These are phyloP conservation scores for Pheosia gnoma DNA, from an alignment of 2,888 invertebrate species.

Conservation along the genomic window DNA sequence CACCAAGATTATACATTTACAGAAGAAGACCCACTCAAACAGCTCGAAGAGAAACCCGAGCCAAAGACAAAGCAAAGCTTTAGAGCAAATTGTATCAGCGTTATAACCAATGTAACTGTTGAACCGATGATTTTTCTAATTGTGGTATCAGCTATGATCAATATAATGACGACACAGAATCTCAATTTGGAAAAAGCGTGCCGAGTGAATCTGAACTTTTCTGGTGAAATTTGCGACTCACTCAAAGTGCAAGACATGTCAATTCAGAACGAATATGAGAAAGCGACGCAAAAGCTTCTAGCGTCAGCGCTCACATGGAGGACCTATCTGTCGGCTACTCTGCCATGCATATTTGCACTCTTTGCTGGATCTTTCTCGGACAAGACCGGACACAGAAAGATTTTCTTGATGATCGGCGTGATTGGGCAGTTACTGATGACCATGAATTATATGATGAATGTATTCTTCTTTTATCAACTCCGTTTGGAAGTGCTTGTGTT, in stretches of 20 bases:
- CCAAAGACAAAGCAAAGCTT: neutral
- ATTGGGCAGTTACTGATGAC: conserved; percentile 88
- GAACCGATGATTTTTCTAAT: conserved; percentile 46
- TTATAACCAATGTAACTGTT: conserved; percentile 36
- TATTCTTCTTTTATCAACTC: conserved; percentile 87
- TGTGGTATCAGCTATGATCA: conserved; percentile 57
- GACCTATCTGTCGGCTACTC: conserved; percentile 88
- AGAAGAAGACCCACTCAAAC: conserved; percentile 35
- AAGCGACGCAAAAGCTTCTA: conserved; percentile 85
- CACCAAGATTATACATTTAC: conserved; percentile 16
- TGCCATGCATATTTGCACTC: conserved; percentile 88
- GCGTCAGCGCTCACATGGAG: conserved; percentile 90
- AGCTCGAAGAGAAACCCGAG: neutral
- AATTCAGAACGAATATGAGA: conserved; percentile 65
- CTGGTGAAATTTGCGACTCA: conserved; percentile 87
- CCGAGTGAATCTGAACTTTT: conserved; percentile 87
- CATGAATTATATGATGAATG: conserved; percentile 87
- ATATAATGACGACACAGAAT: conserved; percentile 88
- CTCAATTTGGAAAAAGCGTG: conserved; percentile 91
- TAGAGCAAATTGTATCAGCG: neutral
- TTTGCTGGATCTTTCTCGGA: conserved; percentile 90
- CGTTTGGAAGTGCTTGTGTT: conserved; percentile 85
- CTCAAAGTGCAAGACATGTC: conserved; percentile 86
- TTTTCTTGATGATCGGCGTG: conserved; percentile 89
- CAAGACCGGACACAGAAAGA: conserved; percentile 83